Evolutionary conservation across 2,888 invertebrate species (phyloP), one percentile per base, ranked within the genome.

Genomic region (Heliconius cydno): DNA sequence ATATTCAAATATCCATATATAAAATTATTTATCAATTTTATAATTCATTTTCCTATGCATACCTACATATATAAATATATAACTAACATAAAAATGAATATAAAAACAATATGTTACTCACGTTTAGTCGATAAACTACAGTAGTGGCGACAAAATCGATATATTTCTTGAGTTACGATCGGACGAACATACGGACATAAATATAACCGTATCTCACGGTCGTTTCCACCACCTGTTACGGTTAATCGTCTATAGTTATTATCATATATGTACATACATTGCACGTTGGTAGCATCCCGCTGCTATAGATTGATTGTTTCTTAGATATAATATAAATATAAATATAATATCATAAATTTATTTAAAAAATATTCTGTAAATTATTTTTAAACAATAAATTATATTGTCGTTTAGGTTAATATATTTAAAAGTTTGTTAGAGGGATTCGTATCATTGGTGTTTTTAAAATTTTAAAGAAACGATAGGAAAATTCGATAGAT

Each of bases 211-310:
- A 91, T 90, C 90, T 93, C 92, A 84, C 87, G 83, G 90, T 90
- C 89, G 89, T 94, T 91, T 85, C 86, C 83, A 87, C 88, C 94
- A 94, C 94, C 93, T 93, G 93, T 90, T 90, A 90, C 92, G 79
- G 84, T 86, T 90, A 90, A 92, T 91, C 91, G 91, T 91, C 91
- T 91, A 87, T 86, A 87, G 87, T 88, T 88, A 86, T 87, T 87
- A 87, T 85, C 86, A 85, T 80, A 78, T 75, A 34, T 65, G 63
- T 60, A 75, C 60, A 57, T 9, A 28, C 13, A 41, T 13, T 25
- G 41, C 9, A 70, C 70, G 41, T 41, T 70, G 70, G 66, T 75
- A 66, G 46, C 75, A 66, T 75, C 75, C 65, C 65, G 38, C 41
- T 66, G 5, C 12, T 13, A 65, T 30, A 28, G 63, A 75, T 75